These are phyloP conservation scores for Channa striata DNA, from an alignment of 2,797 vertebrate species.

Conservation along the genomic window DNA sequence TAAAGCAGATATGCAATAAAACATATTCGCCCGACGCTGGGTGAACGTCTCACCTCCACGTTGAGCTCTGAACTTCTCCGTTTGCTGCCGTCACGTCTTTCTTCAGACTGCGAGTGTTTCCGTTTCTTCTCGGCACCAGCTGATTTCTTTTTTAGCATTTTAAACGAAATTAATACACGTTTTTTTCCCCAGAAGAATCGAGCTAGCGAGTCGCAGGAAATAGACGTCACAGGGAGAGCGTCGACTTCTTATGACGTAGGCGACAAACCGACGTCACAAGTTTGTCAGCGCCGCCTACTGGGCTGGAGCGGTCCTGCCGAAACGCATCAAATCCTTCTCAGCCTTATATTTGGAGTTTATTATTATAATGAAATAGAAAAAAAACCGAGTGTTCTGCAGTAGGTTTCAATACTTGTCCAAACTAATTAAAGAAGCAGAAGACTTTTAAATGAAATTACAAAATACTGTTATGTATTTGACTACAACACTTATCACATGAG, in stretches of 20 bases:
- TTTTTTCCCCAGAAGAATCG: no score
- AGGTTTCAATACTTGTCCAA: not conserved
- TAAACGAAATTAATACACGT: rapidly evolving
- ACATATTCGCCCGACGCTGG: not conserved
- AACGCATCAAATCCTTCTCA: no score
- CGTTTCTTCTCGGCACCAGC: slow-evolving; percentile 80
- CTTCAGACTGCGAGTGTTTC: slow-evolving; percentile 73
- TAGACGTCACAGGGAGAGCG: slow-evolving; percentile 15
- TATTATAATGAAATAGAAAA: no score
- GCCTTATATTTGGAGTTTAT: no score
- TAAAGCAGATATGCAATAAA: not conserved
- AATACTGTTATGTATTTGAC: not conserved
- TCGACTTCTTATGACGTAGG: not conserved
- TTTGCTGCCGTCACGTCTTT: slow-evolving; percentile 65
- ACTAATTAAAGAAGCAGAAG: not conserved
- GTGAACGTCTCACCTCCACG: slow-evolving; percentile 62
- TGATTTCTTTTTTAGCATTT: slow-evolving; percentile 81
- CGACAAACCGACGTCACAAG: rapidly evolving
- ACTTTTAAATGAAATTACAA: not conserved
- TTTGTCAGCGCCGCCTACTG: slow-evolving; percentile 21
- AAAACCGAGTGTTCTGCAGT: no score
- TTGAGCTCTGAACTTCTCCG: slow-evolving; percentile 65
- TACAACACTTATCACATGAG: not conserved
- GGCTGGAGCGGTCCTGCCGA: not conserved
- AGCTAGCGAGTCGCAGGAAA: slow-evolving; percentile 7